phyloP scores from a whole-genome alignment of 2,797 vertebrate species.

The Spinus olivaceus region DNA sequence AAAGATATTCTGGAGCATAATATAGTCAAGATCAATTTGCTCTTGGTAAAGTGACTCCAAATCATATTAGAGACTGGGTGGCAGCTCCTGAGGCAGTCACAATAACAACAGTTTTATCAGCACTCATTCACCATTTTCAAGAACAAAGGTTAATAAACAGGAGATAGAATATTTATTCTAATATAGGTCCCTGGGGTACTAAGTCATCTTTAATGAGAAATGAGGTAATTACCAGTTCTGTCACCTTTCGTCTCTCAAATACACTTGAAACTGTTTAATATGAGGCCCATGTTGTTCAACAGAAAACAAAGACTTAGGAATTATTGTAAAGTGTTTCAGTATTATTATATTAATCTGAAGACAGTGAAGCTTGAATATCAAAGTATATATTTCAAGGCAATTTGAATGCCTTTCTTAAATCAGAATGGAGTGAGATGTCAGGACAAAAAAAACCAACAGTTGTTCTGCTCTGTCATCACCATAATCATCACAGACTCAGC shows the following conservation, averaged over 20 bases:
- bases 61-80: slow-evolving; percentile 36
- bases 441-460: not conserved
- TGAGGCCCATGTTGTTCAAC: not conserved
- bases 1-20: not conserved
- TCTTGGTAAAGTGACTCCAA: slow-evolving; percentile 57
- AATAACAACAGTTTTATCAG: slow-evolving; percentile 29
- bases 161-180: slow-evolving; percentile 52
- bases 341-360: not conserved
- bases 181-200: slow-evolving; percentile 2
- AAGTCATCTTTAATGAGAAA: slow-evolving; percentile 60
- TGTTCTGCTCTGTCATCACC: not conserved
- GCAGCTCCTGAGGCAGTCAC: slow-evolving; percentile 25
- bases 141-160: slow-evolving; percentile 61
- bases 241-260: slow-evolving; percentile 49
- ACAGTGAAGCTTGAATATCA: not conserved
- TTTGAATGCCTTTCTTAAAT: not conserved
- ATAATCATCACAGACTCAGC: not conserved
- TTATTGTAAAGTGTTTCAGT: not conserved
- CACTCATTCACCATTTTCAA: slow-evolving; percentile 39
- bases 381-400: not conserved
- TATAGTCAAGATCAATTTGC: slow-evolving; percentile 29
- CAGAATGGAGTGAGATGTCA: not conserved
- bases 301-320: not conserved
- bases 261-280: slow-evolving; percentile 42
- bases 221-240: slow-evolving; percentile 59